Conservation (phyloP, 2,888 invertebrate genomes). For the Globia sparganii region DNA sequence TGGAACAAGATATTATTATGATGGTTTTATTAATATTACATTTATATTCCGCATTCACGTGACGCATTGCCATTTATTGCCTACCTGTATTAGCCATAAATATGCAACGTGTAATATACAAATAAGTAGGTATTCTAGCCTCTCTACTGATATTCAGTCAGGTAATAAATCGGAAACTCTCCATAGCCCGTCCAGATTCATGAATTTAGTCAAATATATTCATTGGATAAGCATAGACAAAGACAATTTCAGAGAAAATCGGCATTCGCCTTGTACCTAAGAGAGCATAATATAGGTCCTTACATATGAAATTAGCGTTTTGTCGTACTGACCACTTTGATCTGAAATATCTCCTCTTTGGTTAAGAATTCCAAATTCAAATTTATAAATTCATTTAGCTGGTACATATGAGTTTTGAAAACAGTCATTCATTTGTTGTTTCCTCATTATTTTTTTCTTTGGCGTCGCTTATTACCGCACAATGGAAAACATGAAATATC, state of each 20-base stretch:
- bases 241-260: not conserved
- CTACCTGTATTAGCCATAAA: constrained; percentile 30
- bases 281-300: not conserved
- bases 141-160: not conserved
- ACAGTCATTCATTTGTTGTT: no score
- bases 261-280: not conserved
- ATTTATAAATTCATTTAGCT: no score
- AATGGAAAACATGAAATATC: no score
- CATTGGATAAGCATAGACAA: constrained; percentile 7
- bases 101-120: constrained; percentile 5
- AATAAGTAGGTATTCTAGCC: not conserved
- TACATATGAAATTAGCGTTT: no score
- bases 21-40: constrained; percentile 15
- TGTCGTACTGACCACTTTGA: no score
- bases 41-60: constrained; percentile 23
- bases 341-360: no score
- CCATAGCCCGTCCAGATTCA: constrained; percentile 9
- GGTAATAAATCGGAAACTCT: constrained; percentile 31
- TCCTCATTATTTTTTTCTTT: no score
- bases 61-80: constrained; percentile 31
- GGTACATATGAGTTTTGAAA: no score
- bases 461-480: no score
- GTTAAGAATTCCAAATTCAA: no score
- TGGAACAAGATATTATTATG: constrained; percentile 11
- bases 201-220: constrained; percentile 28